Evolutionary conservation across 1,140 invertebrate genomes (phyloP), one percentile per base, ranked within the genome.

Genomic region (Drosophila orosa): DNA sequence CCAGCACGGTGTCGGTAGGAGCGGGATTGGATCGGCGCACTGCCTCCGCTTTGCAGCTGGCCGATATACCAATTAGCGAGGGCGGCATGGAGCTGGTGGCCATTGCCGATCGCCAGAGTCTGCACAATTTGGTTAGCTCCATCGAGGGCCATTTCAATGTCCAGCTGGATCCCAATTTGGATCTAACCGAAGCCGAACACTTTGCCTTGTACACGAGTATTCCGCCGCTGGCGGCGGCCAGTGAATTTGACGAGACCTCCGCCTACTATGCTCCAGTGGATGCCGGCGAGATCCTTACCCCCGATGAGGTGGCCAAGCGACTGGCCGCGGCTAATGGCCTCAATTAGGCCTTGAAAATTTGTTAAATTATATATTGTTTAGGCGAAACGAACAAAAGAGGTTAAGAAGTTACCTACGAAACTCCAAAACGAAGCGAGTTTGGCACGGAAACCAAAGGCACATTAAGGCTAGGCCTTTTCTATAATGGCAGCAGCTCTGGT

Each of bases 201-300:
- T 97, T 97, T 91, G 97, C 96, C 39, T 90, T 97, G 45, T 97
- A 97, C 72, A 97, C 96, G 66, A 95, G 95, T 37, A 94, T 97
- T 84, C 96, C 96, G 8, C 96, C 96, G 12, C 95, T 95, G 90
- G 97, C 96, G 5, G 97, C 96, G 1, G 95, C 94, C 17, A 97
- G 96, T 9, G 97, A 97, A 87, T 97, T 97, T 85, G 96, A 97
- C 82, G 97, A 97, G 85, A 95, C 95, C 85, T 97, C 96, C 25
- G 96, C 95, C 91, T 97, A 97, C 91, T 97, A 97, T 90, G 96
- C 96, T 37, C 95, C 96, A 3, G 95, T 97, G 10, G 96, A 97
- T 90, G 96, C 95, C 19, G 95, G 95, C 31, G 95, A 95, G 91
- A 92, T 92, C 9, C 52, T 92, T 5, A 91, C 91, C 0, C 91